A percentile compares a stretch with the other conserved stretches of the same genome.
Conservation (phyloP, 2,888 invertebrate species). For the Apamea monoglypha region DNA sequence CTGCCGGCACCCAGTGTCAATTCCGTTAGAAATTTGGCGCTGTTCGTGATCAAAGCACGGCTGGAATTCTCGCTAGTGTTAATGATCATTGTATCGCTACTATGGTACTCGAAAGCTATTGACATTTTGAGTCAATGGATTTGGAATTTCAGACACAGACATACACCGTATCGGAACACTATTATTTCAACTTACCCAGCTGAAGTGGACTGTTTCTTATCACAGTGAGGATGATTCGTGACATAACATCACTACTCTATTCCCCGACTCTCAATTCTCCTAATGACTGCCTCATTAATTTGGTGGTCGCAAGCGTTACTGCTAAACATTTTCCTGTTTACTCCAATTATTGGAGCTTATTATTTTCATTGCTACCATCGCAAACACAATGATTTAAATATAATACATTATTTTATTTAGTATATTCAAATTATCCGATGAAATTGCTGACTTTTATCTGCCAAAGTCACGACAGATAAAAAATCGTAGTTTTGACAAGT, state of each 20-base stretch:
- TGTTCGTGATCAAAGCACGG: slow-evolving; percentile 1
- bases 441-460: too few relatives aligned
- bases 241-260: background rate
- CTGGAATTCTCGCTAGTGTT: slow-evolving; percentile 23
- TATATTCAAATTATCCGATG: too few relatives aligned
- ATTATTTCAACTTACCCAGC: background rate
- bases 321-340: background rate
- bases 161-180: background rate
- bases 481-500: too few relatives aligned
- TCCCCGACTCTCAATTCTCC: background rate
- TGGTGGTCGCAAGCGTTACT: background rate
- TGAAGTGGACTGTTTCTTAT: background rate
- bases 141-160: background rate
- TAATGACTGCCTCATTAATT: background rate
- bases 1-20: slow-evolving; percentile 39
- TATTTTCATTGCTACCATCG: too few relatives aligned
- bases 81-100: background rate
- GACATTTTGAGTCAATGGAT: background rate
- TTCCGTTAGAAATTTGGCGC: slow-evolving; percentile 50
- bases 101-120: background rate
- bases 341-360: too few relatives aligned
- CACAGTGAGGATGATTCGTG: background rate
- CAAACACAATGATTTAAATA: too few relatives aligned
- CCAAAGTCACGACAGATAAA: too few relatives aligned
- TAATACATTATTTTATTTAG: too few relatives aligned